These are phyloP conservation scores for Daktulosphaira vitifoliae DNA, from an alignment of 1,140 invertebrate species.

Conservation along the genomic window DNA sequence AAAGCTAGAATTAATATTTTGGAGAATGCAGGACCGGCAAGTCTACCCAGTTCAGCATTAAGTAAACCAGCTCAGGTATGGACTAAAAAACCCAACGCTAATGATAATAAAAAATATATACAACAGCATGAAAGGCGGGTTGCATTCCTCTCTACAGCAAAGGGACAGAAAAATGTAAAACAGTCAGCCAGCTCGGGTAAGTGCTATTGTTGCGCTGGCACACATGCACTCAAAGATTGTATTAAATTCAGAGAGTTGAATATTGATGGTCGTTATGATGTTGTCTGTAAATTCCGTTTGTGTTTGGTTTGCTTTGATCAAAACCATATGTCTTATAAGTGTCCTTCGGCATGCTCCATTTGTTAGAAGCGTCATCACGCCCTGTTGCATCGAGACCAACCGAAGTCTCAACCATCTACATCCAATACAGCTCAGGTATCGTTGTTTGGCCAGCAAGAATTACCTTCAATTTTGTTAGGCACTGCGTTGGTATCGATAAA, in stretches of 20 bases:
- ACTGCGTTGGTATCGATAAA: background rate
- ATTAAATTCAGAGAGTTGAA: background rate
- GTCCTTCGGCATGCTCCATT: background rate
- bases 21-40: background rate
- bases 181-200: rapidly evolving
- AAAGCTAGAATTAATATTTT: background rate
- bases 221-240: background rate
- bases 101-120: no score
- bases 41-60: background rate
- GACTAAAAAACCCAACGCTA: no score
- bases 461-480: background rate
- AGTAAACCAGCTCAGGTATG: no score
- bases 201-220: background rate
- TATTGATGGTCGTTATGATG: background rate
- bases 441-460: background rate
- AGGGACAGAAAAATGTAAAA: no score
- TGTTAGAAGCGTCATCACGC: background rate
- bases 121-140: background rate
- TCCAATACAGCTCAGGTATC: background rate
- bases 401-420: background rate
- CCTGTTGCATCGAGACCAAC: background rate
- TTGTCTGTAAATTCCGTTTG: background rate
- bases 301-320: background rate
- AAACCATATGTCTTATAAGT: background rate
- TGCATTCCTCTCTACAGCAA: background rate